Evolutionary conservation across 1,140 invertebrate genomes (phyloP).

Genomic region (Euglossa dilemma): DNA sequence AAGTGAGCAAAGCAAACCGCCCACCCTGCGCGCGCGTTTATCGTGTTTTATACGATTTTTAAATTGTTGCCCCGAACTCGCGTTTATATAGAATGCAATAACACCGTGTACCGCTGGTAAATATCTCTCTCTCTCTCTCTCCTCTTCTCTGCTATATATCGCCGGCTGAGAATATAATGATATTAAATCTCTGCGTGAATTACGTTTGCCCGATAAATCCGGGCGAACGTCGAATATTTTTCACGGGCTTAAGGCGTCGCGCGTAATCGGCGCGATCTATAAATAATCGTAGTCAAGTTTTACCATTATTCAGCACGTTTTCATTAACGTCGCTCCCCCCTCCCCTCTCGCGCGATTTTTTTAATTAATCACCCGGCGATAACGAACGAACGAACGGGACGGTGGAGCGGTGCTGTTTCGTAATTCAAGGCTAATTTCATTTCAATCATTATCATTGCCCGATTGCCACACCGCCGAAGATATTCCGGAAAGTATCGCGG

Average conservation of each 20-base stretch:
- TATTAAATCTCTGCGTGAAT: neutral
- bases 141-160: too few species aligned
- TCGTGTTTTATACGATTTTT: conserved; percentile 45
- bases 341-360: neutral
- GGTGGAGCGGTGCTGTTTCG: neutral
- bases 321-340: conserved; percentile 11
- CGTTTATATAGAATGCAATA: neutral
- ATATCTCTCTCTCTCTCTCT: too few species aligned
- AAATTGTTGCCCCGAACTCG: conserved; percentile 19
- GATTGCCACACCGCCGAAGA: neutral
- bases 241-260: neutral
- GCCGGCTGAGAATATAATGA: neutral
- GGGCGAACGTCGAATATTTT: conserved; percentile 1
- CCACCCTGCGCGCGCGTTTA: conserved; percentile 19
- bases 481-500: neutral
- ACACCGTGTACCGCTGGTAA: neutral
- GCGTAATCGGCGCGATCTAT: conserved; percentile 11
- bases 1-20: conserved; percentile 23
- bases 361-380: conserved; percentile 37
- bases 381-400: neutral
- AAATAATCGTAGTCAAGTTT: conserved; percentile 13
- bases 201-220: conserved; percentile 6
- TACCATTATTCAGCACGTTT: conserved; percentile 12
- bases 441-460: conserved; percentile 21
- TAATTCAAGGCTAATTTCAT: conserved; percentile 25